Conservation (phyloP, 2,888 invertebrate genomes). For the Troides helena region DNA sequence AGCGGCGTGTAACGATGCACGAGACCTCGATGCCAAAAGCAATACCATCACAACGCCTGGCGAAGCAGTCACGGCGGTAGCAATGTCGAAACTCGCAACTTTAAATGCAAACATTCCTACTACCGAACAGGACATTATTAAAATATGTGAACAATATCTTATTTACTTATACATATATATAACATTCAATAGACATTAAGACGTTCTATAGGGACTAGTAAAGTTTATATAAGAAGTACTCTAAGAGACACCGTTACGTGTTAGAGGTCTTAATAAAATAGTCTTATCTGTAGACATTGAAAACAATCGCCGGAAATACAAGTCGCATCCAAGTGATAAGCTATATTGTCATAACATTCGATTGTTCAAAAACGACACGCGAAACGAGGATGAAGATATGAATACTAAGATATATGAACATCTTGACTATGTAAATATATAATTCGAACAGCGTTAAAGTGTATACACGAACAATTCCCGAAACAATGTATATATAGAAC, state of each 20-base stretch:
- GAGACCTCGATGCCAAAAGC: slow-evolving; percentile 42
- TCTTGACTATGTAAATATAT: slow-evolving; percentile 45
- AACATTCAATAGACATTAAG: slow-evolving; percentile 78
- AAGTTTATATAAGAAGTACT: slow-evolving; percentile 15
- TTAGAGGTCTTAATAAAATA: slow-evolving; percentile 13
- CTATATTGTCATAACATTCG: slow-evolving; percentile 75
- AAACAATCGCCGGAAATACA: slow-evolving; percentile 39
- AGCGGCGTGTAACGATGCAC: slow-evolving; percentile 35
- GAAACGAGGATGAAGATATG: slow-evolving; percentile 74
- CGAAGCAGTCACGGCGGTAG: slow-evolving; percentile 48
- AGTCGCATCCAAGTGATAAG: slow-evolving; percentile 48
- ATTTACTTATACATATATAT: slow-evolving; percentile 72
- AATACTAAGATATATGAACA: slow-evolving; percentile 57
- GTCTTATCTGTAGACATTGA: slow-evolving; percentile 14
- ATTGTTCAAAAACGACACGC: slow-evolving; percentile 63
- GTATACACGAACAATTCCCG: slow-evolving; percentile 54
- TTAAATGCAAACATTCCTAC: slow-evolving; percentile 49
- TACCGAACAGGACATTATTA: slow-evolving; percentile 66
- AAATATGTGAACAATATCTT: slow-evolving; percentile 61
- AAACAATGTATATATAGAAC: slow-evolving; percentile 49
- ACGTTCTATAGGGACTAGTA: slow-evolving; percentile 63
- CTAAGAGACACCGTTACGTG: slow-evolving; percentile 14
- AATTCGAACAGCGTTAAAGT: slow-evolving; percentile 52
- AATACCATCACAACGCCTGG: slow-evolving; percentile 38
- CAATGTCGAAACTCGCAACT: slow-evolving; percentile 71